Conservation (phyloP, 1,140 invertebrate genomes). For the Heliothis virescens region DNA sequence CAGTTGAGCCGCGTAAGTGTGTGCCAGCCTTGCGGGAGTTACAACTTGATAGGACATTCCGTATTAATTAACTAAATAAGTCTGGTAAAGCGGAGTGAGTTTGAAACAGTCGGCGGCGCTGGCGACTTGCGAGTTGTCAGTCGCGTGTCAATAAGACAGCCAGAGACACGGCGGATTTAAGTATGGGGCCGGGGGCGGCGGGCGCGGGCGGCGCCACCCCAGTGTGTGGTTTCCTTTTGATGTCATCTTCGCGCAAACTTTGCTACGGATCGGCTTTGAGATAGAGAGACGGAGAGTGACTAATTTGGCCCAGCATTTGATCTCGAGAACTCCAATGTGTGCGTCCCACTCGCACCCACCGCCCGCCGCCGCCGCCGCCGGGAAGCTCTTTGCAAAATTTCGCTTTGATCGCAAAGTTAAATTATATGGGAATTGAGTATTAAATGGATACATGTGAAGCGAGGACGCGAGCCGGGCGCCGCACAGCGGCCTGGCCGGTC, state of each 20-base stretch:
- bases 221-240: slow-evolving; percentile 86
- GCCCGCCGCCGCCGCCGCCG: slow-evolving; percentile 80
- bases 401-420: slow-evolving; percentile 86
- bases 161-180: slow-evolving; percentile 79
- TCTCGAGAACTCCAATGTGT: slow-evolving; percentile 78
- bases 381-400: slow-evolving; percentile 85
- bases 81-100: slow-evolving; percentile 77
- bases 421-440: slow-evolving; percentile 86
- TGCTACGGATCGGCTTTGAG: slow-evolving; percentile 86
- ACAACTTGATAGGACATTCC: slow-evolving; percentile 83
- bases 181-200: slow-evolving; percentile 75
- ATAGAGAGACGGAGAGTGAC: slow-evolving; percentile 86
- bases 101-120: slow-evolving; percentile 71
- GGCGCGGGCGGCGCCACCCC: slow-evolving; percentile 78
- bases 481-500: slow-evolving; percentile 13
- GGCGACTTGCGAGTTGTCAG: slow-evolving; percentile 82
- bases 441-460: slow-evolving; percentile 84
- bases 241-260: slow-evolving; percentile 87
- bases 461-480: slow-evolving; percentile 58
- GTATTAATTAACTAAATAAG: slow-evolving; percentile 86
- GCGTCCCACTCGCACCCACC: slow-evolving; percentile 82
- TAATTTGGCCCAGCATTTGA: slow-evolving; percentile 86
- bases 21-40: slow-evolving; percentile 75
- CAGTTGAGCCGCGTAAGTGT: slow-evolving; percentile 72
- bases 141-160: slow-evolving; percentile 85